phyloP scores from a whole-genome alignment of 2,797 vertebrate genomes.

The Miichthys miiuy region DNA sequence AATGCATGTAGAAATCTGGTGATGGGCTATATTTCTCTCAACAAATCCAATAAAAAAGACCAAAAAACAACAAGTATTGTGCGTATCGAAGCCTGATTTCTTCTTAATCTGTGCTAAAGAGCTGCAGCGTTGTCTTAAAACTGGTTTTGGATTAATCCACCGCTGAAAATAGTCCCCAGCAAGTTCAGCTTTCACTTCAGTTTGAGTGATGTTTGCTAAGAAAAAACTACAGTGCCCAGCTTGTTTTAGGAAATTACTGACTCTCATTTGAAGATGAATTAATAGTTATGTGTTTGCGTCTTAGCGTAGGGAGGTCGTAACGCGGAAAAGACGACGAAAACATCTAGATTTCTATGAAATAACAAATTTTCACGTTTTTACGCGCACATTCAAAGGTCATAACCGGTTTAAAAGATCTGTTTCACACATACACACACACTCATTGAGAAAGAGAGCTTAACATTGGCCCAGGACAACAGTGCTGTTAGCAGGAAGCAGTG shows the following conservation, averaged over 20 bases:
- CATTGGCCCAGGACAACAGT: slow-evolving; percentile 59
- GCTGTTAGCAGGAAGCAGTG: slow-evolving; percentile 63
- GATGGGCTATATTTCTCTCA: too few relatives aligned
- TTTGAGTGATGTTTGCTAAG: not conserved
- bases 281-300: not conserved
- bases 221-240: not conserved
- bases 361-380: not conserved
- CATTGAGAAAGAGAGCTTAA: slow-evolving; percentile 56
- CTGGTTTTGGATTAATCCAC: not conserved
- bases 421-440: slow-evolving; percentile 50
- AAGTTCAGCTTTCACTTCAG: accelerated
- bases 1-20: not conserved
- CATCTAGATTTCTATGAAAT: not conserved
- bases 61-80: not conserved
- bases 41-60: not conserved
- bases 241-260: not conserved
- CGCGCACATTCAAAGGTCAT: slow-evolving; percentile 9
- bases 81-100: not conserved
- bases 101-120: not conserved
- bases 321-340: not conserved
- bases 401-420: not conserved
- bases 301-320: not conserved
- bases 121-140: not conserved
- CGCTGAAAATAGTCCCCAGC: slow-evolving; percentile 12
- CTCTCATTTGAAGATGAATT: not conserved